These are phyloP conservation scores for Anticlea derivata DNA, from an alignment of 2,888 invertebrate species.

Conservation along the genomic window DNA sequence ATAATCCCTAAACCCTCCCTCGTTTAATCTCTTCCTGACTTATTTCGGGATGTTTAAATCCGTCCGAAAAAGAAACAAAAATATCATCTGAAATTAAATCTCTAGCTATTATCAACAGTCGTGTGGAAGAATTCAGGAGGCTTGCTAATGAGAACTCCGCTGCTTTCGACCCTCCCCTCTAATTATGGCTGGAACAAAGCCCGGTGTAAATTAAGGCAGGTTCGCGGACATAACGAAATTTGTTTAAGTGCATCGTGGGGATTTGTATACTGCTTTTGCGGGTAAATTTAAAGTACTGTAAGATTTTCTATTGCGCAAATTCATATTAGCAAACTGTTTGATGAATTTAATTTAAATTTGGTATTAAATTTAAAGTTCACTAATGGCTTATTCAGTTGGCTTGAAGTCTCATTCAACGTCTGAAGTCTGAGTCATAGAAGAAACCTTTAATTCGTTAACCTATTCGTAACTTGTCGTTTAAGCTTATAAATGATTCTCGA, in stretches of 20 bases:
- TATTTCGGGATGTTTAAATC: not conserved
- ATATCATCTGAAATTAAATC: constrained; percentile 24
- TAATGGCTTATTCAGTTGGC: too few relatives aligned
- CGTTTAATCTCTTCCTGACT: constrained; percentile 3
- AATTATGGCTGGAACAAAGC: constrained; percentile 50
- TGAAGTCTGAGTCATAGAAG: too few relatives aligned
- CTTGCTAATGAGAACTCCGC: constrained; percentile 48
- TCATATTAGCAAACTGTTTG: too few relatives aligned
- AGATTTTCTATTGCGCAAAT: not conserved
- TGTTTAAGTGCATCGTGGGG: constrained; percentile 23
- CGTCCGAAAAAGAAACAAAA: constrained; percentile 14
- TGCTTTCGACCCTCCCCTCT: constrained; percentile 42
- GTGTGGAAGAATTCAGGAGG: constrained; percentile 29
- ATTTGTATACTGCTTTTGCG: constrained; percentile 18
- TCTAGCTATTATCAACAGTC: constrained; percentile 22
- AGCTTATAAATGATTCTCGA: not conserved
- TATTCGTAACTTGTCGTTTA: not conserved
- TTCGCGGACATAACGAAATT: constrained; percentile 18
- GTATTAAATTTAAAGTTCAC: too few relatives aligned
- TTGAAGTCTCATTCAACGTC: too few relatives aligned
- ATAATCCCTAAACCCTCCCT: not conserved
- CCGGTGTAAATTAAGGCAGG: constrained; percentile 30
- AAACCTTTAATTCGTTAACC: not conserved
- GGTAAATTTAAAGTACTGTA: not conserved
- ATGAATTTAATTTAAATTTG: too few relatives aligned